A percentile compares a stretch with the other conserved stretches of the same genome.
phyloP scores from a whole-genome alignment of 2,797 vertebrate genomes.

The Halcyon smyrnensis region DNA sequence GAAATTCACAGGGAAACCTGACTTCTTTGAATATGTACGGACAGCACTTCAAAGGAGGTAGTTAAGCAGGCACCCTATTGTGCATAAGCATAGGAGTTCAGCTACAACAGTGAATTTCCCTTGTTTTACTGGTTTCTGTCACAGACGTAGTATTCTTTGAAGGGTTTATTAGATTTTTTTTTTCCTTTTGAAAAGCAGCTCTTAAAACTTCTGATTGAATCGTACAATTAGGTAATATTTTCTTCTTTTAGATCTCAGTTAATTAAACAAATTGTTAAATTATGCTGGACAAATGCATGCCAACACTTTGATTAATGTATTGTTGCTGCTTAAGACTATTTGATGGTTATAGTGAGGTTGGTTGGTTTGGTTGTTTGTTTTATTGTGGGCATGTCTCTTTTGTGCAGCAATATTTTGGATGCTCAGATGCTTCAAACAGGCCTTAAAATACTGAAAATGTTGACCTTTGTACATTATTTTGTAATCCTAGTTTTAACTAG shows the following conservation, averaged over 20 bases:
- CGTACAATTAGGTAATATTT: background rate
- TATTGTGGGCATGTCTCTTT: background rate
- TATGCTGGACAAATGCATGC: background rate
- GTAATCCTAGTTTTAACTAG: background rate
- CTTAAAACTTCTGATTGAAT: slow-evolving; percentile 22
- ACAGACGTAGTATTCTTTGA: slow-evolving; percentile 20
- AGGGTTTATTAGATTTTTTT: background rate
- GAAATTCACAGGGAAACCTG: background rate
- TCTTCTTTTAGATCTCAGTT: slow-evolving; percentile 10
- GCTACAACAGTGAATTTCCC: slow-evolving; percentile 23
- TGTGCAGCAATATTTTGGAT: background rate
- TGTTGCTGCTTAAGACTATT: background rate
- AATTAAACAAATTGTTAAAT: slow-evolving; percentile 2
- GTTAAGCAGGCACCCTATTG: slow-evolving; percentile 40
- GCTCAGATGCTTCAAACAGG: background rate
- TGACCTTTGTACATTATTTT: background rate
- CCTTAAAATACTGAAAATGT: background rate
- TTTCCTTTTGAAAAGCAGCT: slow-evolving; percentile 44
- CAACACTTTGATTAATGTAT: background rate
- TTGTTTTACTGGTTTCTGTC: slow-evolving; percentile 41
- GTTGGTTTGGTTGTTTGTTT: background rate
- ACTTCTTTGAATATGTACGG: slow-evolving; percentile 2
- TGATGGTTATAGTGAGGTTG: background rate
- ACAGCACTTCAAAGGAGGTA: slow-evolving; percentile 30
- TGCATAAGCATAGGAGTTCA: background rate